phyloP scores from a whole-genome alignment of 2,113 vertebrate species.

The Xyliphius kryptos region DNA sequence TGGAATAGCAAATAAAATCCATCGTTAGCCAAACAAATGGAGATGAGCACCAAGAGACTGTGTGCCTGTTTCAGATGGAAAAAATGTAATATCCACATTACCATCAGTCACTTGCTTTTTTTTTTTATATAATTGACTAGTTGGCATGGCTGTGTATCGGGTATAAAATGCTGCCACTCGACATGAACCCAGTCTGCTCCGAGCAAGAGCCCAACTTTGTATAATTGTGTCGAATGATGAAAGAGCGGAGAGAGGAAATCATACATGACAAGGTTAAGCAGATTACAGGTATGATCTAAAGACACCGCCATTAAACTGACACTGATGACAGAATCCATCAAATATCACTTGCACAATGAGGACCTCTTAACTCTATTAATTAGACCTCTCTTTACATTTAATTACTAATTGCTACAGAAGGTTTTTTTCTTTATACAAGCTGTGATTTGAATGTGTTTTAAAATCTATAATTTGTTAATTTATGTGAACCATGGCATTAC shows the following conservation, averaged over 20 bases:
- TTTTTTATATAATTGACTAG: too few species aligned
- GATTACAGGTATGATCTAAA: conserved; percentile 29
- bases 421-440: too few species aligned
- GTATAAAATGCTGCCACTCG: too few species aligned
- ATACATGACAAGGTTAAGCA: conserved; percentile 36
- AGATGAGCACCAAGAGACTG: too few species aligned
- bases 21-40: too few species aligned
- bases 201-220: conserved; percentile 1
- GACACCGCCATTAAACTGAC: conserved; percentile 38
- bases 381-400: conserved; percentile 11
- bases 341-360: conserved; percentile 47
- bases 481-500: too few species aligned
- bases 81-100: too few species aligned
- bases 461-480: too few species aligned
- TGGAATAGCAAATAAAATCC: conserved; percentile 15
- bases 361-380: conserved; percentile 24
- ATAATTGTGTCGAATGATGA: conserved; percentile 27
- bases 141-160: too few species aligned
- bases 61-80: too few species aligned
- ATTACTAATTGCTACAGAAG: not conserved
- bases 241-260: conserved; percentile 18
- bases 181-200: conserved; percentile 5
- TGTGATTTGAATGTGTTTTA: too few species aligned
- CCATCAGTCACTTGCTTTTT: too few species aligned
- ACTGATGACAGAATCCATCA: conserved; percentile 47